These are phyloP conservation scores for Sinosuthora webbiana DNA, from an alignment of 2,113 vertebrate species.

Conservation along the genomic window DNA sequence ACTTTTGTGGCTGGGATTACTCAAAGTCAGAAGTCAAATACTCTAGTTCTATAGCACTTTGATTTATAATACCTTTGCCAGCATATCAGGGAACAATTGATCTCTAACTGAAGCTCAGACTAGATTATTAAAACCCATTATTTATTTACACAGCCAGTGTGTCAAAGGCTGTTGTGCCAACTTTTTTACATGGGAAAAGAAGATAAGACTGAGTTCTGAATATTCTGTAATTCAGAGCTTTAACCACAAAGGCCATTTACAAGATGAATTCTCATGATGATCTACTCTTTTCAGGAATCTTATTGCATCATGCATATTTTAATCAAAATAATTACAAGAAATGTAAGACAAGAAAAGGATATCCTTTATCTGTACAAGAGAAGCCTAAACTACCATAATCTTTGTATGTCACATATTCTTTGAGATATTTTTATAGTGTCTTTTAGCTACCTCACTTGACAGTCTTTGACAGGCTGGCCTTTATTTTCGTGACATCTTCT, in stretches of 20 bases:
- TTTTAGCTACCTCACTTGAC: not conserved
- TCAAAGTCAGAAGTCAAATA: not conserved
- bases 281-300: not conserved
- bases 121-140: not conserved
- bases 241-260: not conserved
- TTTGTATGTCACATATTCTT: not conserved
- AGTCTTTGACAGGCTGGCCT: not conserved
- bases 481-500: not conserved
- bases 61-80: not conserved
- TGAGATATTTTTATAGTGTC: not conserved
- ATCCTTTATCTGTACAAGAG: not conserved
- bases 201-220: not conserved
- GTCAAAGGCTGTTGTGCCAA: not conserved
- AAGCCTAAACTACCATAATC: not conserved
- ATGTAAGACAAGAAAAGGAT: not conserved
- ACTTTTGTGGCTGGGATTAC: not conserved
- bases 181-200: not conserved
- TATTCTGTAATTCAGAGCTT: not conserved
- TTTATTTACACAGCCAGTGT: constrained; percentile 14
- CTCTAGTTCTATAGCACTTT: not conserved
- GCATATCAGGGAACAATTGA: not conserved
- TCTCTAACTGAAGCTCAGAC: constrained; percentile 18
- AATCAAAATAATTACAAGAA: not conserved
- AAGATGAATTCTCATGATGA: not conserved
- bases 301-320: not conserved